Base-by-base conservation (phyloP, 2,113 vertebrate species). In the Guaruba guarouba region DNA sequence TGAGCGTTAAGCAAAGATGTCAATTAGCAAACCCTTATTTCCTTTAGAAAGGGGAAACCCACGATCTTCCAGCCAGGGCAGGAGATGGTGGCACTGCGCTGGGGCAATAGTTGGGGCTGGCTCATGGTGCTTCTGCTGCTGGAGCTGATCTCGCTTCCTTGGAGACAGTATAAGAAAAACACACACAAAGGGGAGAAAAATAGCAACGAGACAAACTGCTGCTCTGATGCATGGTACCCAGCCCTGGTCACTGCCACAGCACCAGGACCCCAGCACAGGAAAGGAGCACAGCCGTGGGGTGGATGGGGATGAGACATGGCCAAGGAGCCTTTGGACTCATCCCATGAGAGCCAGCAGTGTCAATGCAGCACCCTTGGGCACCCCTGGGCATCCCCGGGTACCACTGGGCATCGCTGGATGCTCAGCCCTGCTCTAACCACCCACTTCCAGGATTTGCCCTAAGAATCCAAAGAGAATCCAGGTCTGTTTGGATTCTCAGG, bases 231-330 rank as follows among this genome's bases (percentile, higher is more conserved):
- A 27, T 11, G 25, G 14, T 66, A 39, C 37, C 37, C 33, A 35
- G 44, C 52, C 51, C 61, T 0, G 6, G 59, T 31, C 3, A 10
- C 39, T 39, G 87, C 44, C 23, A 22, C 6, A 64, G 35, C 49
- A 3, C 1, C 3, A 52, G 23, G 63, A 48, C 29, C n/a, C 41
- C 2, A 2, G 51, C 20, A 43, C 20, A 1, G 4, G 55, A 43
- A 15, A 66, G 55, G 17, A 64, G n/a, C 5, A 13, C 2, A 2
- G 29, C 12, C 1, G 2, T 17, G 31, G 63, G 62, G 33, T 27
- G 28, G 17, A 23, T 33, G 70, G 35, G 29, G 61, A 48, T 4
- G 5, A 76, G 73, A 25, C 52, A 11, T 1, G 7, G 52, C 13
- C 54, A 9, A 27, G 16, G 31, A 76, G 35, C 52, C 2, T 2